phyloP scores from a whole-genome alignment of 2,797 vertebrate species.

The Hirundo rustica region DNA sequence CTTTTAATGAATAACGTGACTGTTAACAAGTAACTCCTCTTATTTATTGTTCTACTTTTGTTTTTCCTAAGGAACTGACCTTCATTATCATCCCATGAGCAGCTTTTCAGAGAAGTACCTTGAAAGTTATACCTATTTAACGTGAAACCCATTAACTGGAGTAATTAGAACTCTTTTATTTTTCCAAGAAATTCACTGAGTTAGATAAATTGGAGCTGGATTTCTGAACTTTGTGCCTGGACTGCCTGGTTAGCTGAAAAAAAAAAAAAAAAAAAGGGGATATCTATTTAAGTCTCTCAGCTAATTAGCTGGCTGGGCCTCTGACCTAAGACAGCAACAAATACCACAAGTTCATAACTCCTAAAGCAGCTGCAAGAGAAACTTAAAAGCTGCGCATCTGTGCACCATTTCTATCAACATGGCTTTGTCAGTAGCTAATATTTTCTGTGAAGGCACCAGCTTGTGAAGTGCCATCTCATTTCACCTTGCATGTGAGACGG shows the following conservation, averaged over 20 bases:
- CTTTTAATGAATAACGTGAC: slow-evolving; percentile 94
- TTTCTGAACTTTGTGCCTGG: slow-evolving; percentile 83
- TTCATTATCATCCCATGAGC: slow-evolving; percentile 80
- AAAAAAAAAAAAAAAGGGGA: slow-evolving; percentile 77
- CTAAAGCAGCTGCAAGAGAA: slow-evolving; percentile 71
- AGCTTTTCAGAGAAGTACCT: slow-evolving; percentile 90
- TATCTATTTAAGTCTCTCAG: slow-evolving; percentile 93
- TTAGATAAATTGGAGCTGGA: slow-evolving; percentile 83
- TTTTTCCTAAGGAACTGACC: slow-evolving; percentile 86
- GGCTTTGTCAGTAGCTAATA: slow-evolving; percentile 83
- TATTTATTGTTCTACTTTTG: slow-evolving; percentile 99
- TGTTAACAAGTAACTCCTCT: slow-evolving; percentile 97
- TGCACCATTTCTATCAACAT: slow-evolving; percentile 76
- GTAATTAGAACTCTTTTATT: slow-evolving; percentile 90
- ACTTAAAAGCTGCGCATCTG: slow-evolving; percentile 74
- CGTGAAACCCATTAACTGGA: slow-evolving; percentile 97
- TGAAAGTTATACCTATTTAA: slow-evolving; percentile 95
- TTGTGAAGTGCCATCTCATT: slow-evolving; percentile 84
- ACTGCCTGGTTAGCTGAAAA: slow-evolving; percentile 76
- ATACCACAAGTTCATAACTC: slow-evolving; percentile 63
- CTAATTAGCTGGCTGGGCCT: slow-evolving; percentile 77
- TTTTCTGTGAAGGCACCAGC: slow-evolving; percentile 84
- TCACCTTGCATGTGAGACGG: slow-evolving; percentile 88
- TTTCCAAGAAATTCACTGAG: slow-evolving; percentile 86
- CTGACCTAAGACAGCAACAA: slow-evolving; percentile 72